phyloP scores from a whole-genome alignment of 92 coral and sea anemone genomes.

The Heteractis magnifica region DNA sequence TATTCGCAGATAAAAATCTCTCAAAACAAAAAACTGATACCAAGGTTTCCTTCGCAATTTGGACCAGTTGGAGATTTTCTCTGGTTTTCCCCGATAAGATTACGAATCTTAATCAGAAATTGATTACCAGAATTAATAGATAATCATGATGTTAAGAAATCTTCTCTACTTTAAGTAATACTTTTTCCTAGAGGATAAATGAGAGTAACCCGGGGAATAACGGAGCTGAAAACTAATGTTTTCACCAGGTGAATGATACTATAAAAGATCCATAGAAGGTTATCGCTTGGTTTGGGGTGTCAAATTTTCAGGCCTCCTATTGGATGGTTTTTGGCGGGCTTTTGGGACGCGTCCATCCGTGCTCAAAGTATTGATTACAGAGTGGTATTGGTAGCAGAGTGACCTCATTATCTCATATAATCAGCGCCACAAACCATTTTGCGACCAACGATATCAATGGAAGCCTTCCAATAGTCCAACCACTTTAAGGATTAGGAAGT shows the following conservation, averaged over 20 bases:
- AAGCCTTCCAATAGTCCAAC: neutral
- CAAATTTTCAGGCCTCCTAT: neutral
- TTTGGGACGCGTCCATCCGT: conserved; percentile 12
- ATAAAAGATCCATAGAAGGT: neutral
- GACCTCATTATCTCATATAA: conserved; percentile 1
- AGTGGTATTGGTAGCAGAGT: neutral
- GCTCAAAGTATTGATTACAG: conserved; percentile 5
- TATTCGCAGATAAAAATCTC: conserved; percentile 16
- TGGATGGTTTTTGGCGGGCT: conserved; percentile 31
- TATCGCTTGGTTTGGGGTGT: neutral
- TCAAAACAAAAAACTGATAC: conserved; percentile 23
- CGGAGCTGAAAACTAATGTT: neutral
- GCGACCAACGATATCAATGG: neutral
- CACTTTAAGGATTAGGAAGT: neutral
- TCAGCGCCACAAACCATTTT: neutral
- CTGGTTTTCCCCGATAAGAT: neutral
- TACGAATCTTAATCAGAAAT: neutral
- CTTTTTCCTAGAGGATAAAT: neutral
- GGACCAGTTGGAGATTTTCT: conserved; percentile 20
- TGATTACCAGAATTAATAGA: conserved; percentile 4
- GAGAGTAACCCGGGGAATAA: no score
- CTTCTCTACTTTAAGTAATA: conserved; percentile 13
- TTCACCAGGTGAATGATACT: neutral
- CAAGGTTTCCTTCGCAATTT: conserved; percentile 11
- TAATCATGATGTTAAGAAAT: neutral